Conservation (phyloP, 2,888 invertebrate species). For the Nemotelus nigrinus region DNA sequence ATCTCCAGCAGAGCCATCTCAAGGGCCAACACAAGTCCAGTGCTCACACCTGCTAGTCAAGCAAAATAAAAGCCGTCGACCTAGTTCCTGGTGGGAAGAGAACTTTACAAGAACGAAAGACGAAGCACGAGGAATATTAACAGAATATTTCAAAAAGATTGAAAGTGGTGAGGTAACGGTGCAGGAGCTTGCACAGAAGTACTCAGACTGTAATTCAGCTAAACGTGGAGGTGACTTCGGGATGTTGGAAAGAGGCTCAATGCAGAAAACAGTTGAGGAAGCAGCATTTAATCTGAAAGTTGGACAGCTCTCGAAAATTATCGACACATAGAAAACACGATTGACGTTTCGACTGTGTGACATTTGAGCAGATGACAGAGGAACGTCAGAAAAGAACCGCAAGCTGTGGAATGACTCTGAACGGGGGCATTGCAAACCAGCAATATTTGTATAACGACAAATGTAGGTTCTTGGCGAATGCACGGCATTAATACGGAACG, state of each 20-base stretch:
- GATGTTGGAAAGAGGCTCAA: constrained; percentile 85
- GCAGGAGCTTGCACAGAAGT: constrained; percentile 87
- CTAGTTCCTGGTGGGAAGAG: constrained; percentile 96
- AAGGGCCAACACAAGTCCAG: constrained; percentile 78
- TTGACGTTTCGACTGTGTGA: no score
- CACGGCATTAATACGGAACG: no score
- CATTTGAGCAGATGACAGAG: no score
- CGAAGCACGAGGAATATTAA: constrained; percentile 87
- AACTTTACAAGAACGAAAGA: constrained; percentile 90
- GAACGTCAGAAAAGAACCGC: no score
- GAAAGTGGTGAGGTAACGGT: constrained; percentile 82
- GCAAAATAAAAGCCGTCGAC: constrained; percentile 91
- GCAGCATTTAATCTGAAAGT: constrained; percentile 93
- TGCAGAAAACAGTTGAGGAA: constrained; percentile 98
- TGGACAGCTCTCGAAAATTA: constrained; percentile 90
- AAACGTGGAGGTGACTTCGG: constrained; percentile 96
- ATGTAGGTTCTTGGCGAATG: no score
- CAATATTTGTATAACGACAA: no score
- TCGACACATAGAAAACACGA: no score
- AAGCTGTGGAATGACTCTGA: no score
- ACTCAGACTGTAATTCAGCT: constrained; percentile 98
- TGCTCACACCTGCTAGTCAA: constrained; percentile 96
- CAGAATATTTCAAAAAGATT: constrained; percentile 73
- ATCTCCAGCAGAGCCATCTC: constrained; percentile 68
- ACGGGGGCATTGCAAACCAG: no score